Base-by-base conservation (phyloP, 2,888 invertebrate genomes). In the Zygothrica quintamaculata region DNA sequence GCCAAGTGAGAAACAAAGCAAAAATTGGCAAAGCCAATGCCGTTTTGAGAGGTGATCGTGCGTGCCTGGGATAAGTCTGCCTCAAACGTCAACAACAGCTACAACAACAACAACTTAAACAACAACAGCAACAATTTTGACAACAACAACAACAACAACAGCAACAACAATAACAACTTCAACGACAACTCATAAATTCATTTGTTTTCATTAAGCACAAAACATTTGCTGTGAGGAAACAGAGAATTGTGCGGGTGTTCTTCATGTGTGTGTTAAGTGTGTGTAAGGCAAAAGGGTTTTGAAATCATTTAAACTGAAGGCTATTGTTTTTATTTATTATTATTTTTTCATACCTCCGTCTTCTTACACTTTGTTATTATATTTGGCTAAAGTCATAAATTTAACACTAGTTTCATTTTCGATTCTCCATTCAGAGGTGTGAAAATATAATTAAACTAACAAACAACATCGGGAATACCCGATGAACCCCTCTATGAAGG, bases 21-120 rank as follows among this genome's bases (percentile, higher is more conserved):
- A 58, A 81, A 87, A 88, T 87, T 88, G 75, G 77, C 78, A 67
- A 71, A 64, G 68, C 81, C 71, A 69, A 74, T 70, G 72, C 69
- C 73, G 73, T 70, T 77, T 76, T 47, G 6, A 53, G 86, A 77
- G 80, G 72, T 80, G 80, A 71, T 76, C 82, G 75, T 74, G 74
- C 74, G 72, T 75, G 72, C 61, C 59, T 53, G 70, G 71, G 65
- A 80, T 74, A 67, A 77, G 60, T 37, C 70, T 66, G 55, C n/a
- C 16, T 9, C 13, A 36, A 40, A 39, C 34, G 40, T 26, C 12
- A 33, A 51, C 25, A 47, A 29, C 42, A 50, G 53, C 36, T 55
- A 51, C 42, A 50, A 31, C 34, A 53, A 34, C 15, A 36, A 51
- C 25, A 47, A 29, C 42, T 46, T 52, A 29, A 56, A 52, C 42